Conservation (phyloP, 2,113 vertebrate genomes). For the Rana temporaria region DNA sequence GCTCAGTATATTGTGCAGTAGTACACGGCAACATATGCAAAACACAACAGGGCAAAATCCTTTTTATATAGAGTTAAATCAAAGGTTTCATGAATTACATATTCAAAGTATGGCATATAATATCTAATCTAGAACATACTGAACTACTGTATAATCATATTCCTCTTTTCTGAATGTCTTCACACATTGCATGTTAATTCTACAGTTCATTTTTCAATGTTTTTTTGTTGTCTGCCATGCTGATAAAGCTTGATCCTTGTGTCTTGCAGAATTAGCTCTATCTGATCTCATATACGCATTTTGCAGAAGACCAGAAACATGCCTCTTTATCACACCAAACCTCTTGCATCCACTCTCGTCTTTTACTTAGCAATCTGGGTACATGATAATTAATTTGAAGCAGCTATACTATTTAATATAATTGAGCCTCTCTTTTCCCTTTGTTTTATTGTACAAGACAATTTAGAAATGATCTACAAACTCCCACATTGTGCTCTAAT, state of each 20-base stretch:
- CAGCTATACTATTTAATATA: constrained; percentile 29
- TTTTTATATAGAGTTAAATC: no score
- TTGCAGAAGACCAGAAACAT: not conserved
- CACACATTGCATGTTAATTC: no score
- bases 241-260: not conserved
- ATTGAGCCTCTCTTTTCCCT: constrained; percentile 7
- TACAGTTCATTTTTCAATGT: no score
- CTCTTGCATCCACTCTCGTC: not conserved
- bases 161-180: no score
- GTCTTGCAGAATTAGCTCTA: not conserved
- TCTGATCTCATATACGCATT: not conserved
- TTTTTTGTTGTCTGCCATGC: not conserved
- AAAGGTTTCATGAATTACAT: no score
- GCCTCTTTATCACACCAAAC: constrained; percentile 15
- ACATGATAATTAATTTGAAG: constrained; percentile 22
- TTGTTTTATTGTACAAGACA: constrained; percentile 38
- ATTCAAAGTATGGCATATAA: no score
- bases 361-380: not conserved
- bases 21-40: no score
- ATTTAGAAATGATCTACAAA: constrained; percentile 49
- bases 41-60: no score
- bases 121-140: no score
- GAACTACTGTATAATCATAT: no score
- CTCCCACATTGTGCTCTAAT: constrained; percentile 48
- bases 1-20: no score